Base-by-base conservation (phyloP, 2,797 vertebrate genomes). In the Parauchenoglanis punctatus region DNA sequence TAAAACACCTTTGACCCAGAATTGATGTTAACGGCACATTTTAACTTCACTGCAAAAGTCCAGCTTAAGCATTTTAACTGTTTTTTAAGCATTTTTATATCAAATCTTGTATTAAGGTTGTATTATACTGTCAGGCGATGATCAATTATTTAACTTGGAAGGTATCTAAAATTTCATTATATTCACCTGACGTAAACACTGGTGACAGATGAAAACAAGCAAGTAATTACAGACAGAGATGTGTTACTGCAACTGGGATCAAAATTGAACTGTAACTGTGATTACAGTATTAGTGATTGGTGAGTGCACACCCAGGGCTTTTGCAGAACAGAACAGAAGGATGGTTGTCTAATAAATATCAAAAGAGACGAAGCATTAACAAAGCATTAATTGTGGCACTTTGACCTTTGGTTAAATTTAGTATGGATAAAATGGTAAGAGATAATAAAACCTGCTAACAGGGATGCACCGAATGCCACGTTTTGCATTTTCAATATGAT, bases 1-100 rank as follows among this genome's bases (percentile, higher is more conserved):
- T 67, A 2, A 23, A 87, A 85, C 85, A 85, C 78, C 15, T 61
- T 81, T 78, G 52, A 85, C 72, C 68, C 58, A n/a, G 25, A 82
- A 52, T 20, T 82, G 61, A 49, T 52, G 15, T 84, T 18, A 84
- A 84, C 18, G 31, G 1, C 56, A 72, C 72, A 73, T 49, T 67
- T 80, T n/a, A 13, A 35, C 67, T 77, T 78, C 58, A 67, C 96
- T 97, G 96, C 97, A 94, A 96, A 98, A 97, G 97, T 95, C 97
- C 97, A 97, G 97, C 97, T 98, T 97, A 96, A 97, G 97, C 96
- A 97, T 93, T 93, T 89, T 90, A 92, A 94, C 77, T 91, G 56
- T 25, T 54, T 54, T 54, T 76, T 52, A 52, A n/a, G 13, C 15
- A 12, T 44, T 44, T 65, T 72, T 46, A 23, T 44, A 44, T 72